phyloP scores from a whole-genome alignment of 2,113 vertebrate species.

The Meriones unguiculatus region DNA sequence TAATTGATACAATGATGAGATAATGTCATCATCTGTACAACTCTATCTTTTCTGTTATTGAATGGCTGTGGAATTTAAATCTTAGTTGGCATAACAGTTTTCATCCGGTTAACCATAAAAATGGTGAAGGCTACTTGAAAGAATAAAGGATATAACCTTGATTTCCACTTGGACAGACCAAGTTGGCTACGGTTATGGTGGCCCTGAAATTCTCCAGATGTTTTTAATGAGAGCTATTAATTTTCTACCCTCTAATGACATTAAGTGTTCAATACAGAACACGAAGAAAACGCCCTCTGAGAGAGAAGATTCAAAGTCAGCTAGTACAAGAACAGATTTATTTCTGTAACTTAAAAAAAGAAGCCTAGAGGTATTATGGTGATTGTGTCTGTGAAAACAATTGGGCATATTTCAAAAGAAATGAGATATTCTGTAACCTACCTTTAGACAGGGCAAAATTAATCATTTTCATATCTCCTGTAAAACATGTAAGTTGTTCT shows the following conservation, averaged over 20 bases:
- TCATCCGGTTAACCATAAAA: slow-evolving; percentile 51
- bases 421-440: not conserved
- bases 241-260: slow-evolving; percentile 77
- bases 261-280: slow-evolving; percentile 72
- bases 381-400: slow-evolving; percentile 38
- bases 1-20: slow-evolving; percentile 33
- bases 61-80: slow-evolving; percentile 17
- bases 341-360: slow-evolving; percentile 59
- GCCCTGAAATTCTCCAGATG: slow-evolving; percentile 79
- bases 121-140: slow-evolving; percentile 20
- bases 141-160: slow-evolving; percentile 72
- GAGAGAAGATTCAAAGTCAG: slow-evolving; percentile 61
- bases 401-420: slow-evolving; percentile 55
- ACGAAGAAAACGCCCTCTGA: slow-evolving; percentile 68
- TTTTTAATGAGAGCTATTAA: slow-evolving; percentile 84
- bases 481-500: slow-evolving; percentile 22
- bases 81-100: not conserved
- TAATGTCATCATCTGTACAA: slow-evolving; percentile 29
- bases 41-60: not conserved
- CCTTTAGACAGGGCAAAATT: not conserved
- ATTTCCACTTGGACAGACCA: slow-evolving; percentile 63
- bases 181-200: slow-evolving; percentile 46
- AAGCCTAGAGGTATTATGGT: not conserved
- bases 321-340: slow-evolving; percentile 53
- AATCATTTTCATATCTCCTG: not conserved